Evolutionary conservation across 2,797 vertebrate genomes (phyloP).

Genomic region (Myoxocephalus aenaeus): DNA sequence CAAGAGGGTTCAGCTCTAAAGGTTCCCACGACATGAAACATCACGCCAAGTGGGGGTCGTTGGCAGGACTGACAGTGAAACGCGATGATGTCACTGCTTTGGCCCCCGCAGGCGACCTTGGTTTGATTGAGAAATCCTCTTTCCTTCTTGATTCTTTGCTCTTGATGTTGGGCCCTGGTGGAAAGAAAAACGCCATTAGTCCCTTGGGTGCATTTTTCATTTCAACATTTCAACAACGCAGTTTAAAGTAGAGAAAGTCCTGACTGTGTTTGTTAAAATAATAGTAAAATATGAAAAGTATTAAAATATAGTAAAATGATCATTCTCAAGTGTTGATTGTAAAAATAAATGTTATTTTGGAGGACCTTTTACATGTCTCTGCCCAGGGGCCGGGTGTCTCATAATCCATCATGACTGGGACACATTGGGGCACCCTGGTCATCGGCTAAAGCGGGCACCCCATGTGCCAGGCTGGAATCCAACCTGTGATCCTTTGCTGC

Average conservation of each 20-base stretch:
- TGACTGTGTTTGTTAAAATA: background rate
- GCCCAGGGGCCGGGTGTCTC: background rate
- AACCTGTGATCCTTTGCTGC: too few relatives aligned
- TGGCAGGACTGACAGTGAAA: conserved; percentile 93
- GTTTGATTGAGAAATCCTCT: conserved; percentile 87
- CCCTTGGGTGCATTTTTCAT: too few relatives aligned
- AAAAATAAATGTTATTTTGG: too few relatives aligned
- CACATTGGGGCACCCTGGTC: background rate
- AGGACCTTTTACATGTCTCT: background rate
- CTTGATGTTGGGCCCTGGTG: conserved; percentile 85
- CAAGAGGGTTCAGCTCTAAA: conserved; percentile 68
- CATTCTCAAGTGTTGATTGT: too few relatives aligned
- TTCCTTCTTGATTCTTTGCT: conserved; percentile 89
- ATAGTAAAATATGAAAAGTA: too few relatives aligned
- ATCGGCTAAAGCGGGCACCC: background rate
- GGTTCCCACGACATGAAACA: conserved; percentile 39
- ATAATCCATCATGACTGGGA: conserved; percentile 9
- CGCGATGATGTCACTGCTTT: conserved; percentile 88
- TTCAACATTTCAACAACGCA: background rate
- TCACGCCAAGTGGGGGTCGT: conserved; percentile 89
- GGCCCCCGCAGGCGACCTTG: conserved; percentile 78
- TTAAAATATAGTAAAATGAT: background rate
- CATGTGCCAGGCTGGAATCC: too few relatives aligned
- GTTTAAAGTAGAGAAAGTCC: background rate
- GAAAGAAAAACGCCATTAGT: conserved; percentile 28